Evolutionary conservation across 2,113 vertebrate genomes (phyloP).

Genomic region (Rafetus swinhoei): DNA sequence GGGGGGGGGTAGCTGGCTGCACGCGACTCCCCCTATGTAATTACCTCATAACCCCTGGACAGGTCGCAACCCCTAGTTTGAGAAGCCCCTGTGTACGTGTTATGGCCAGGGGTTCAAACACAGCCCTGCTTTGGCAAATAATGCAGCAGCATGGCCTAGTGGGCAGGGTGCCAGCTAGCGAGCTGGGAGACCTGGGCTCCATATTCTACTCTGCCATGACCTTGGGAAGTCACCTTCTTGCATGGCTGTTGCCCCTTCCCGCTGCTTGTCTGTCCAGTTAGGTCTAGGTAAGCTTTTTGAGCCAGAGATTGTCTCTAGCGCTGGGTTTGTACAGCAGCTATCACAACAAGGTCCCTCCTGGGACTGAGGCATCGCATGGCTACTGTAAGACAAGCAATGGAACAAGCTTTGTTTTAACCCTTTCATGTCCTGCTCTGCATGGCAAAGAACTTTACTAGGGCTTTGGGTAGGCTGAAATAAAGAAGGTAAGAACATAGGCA

Average conservation of each 20-base stretch:
- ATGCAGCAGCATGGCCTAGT: not conserved
- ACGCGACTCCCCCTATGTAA: no score
- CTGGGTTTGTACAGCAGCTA: not conserved
- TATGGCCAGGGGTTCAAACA: not conserved
- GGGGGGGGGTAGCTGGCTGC: no score
- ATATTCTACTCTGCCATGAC: not conserved
- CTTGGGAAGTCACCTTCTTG: not conserved
- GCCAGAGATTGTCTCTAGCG: not conserved
- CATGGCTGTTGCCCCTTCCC: not conserved
- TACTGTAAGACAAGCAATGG: not conserved
- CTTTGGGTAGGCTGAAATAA: not conserved
- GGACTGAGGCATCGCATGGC: not conserved
- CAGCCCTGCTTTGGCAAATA: not conserved
- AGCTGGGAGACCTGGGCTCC: not conserved
- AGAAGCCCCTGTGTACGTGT: no score
- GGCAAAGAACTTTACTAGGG: not conserved
- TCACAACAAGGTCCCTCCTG: not conserved
- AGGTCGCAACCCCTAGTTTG: no score
- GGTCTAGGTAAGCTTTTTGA: not conserved
- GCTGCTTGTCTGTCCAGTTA: not conserved
- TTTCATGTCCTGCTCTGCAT: not conserved
- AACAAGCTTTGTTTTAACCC: not conserved
- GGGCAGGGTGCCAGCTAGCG: not conserved
- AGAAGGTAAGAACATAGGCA: not conserved
- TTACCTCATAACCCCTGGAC: no score